These are phyloP conservation scores for Drosophila rhopaloa DNA, from an alignment of 1,140 invertebrate species.

Conservation along the genomic window DNA sequence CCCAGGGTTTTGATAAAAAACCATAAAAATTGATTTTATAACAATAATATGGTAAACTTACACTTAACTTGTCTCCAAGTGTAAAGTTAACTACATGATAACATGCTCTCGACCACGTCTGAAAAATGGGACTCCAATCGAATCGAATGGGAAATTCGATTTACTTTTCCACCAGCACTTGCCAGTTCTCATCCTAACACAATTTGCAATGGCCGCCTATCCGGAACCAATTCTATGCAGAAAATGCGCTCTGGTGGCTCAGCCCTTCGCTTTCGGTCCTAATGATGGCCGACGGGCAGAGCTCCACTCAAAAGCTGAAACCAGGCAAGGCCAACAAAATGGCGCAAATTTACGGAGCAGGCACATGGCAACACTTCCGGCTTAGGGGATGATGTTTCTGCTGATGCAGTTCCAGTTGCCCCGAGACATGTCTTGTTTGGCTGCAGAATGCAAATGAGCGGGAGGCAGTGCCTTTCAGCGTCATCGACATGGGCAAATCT, in stretches of 20 bases:
- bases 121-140: slow-evolving; percentile 10
- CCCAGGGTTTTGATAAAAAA: too few relatives aligned
- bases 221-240: slow-evolving; percentile 42
- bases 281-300: slow-evolving; percentile 66
- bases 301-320: slow-evolving; percentile 30
- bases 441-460: slow-evolving; percentile 63
- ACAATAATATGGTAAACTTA: too few relatives aligned
- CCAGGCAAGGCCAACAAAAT: slow-evolving; percentile 41
- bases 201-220: slow-evolving; percentile 35
- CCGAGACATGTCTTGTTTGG: slow-evolving; percentile 40
- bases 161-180: slow-evolving; percentile 36
- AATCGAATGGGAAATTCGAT: slow-evolving; percentile 39
- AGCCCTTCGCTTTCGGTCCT: slow-evolving; percentile 31
- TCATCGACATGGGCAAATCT: slow-evolving; percentile 36
- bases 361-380: slow-evolving; percentile 73
- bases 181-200: slow-evolving; percentile 26
- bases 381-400: slow-evolving; percentile 29
- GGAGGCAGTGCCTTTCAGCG: slow-evolving; percentile 11
- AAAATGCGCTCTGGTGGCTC: slow-evolving; percentile 25
- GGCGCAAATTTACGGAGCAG: slow-evolving; percentile 61
- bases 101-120: slow-evolving; percentile 1
- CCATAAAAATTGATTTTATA: too few relatives aligned
- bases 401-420: slow-evolving; percentile 34
- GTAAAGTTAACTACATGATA: neutral
- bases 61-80: too few relatives aligned